Evolutionary conservation across 2,113 vertebrate species (phyloP).

Genomic region (Vidua macroura): DNA sequence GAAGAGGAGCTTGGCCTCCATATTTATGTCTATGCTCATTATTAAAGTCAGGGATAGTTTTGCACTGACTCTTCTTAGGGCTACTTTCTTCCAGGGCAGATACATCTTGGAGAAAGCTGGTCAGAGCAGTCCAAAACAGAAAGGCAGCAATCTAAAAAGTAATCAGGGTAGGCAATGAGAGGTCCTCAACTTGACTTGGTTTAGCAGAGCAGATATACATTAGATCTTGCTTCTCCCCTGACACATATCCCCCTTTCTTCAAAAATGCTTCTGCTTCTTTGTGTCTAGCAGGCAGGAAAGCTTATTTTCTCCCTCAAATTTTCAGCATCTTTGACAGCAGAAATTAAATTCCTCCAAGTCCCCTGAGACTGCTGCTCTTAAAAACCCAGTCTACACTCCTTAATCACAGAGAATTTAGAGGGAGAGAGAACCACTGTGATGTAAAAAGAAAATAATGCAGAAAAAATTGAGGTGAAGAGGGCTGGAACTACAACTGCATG

Average conservation of each 20-base stretch:
- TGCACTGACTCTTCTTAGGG: neutral
- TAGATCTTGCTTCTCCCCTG: neutral
- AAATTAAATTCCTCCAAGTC: neutral
- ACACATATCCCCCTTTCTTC: neutral
- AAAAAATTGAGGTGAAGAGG: neutral
- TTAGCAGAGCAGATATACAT: neutral
- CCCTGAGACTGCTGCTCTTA: neutral
- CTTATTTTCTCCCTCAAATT: neutral
- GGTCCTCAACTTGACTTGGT: neutral
- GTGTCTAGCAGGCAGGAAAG: neutral
- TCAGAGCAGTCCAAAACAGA: neutral
- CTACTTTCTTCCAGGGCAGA: neutral
- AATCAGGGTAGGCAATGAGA: neutral
- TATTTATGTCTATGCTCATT: neutral
- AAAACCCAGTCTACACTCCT: neutral
- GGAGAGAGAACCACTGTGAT: neutral
- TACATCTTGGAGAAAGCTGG: neutral
- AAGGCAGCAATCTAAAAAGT: neutral
- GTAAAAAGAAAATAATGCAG: neutral
- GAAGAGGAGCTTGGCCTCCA: neutral
- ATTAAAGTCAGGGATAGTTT: neutral
- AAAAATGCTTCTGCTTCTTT: neutral
- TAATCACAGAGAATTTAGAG: neutral
- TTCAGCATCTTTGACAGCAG: neutral
- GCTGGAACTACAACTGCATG: neutral